These are phyloP conservation scores for Hemiscyllium ocellatum DNA, from an alignment of 2,113 vertebrate genomes.

Conservation along the genomic window DNA sequence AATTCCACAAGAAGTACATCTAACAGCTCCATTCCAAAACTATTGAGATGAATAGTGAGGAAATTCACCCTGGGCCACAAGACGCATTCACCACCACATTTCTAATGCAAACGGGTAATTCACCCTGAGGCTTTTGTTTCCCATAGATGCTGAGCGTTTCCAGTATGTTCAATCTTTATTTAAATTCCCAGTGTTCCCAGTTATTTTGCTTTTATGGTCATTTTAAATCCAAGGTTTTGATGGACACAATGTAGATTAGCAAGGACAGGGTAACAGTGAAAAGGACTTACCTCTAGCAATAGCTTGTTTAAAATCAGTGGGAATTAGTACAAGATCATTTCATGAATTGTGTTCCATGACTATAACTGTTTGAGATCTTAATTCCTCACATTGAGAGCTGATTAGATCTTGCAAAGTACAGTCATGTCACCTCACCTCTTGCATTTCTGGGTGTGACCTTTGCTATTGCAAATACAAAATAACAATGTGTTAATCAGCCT, in stretches of 20 bases:
- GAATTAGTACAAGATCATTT: neutral
- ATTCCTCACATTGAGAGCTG: neutral
- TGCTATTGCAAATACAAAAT: neutral
- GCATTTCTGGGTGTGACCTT: neutral
- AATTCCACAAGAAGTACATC: too few relatives aligned
- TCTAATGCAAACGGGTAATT: too few relatives aligned
- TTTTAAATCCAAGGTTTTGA: neutral
- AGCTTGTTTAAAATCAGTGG: neutral
- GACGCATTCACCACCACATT: too few relatives aligned
- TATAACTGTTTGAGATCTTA: neutral
- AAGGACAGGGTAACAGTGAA: neutral
- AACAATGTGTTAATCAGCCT: neutral
- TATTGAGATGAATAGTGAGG: too few relatives aligned
- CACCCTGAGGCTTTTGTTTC: too few relatives aligned
- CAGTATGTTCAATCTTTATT: neutral
- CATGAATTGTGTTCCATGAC: neutral
- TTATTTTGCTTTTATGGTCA: neutral
- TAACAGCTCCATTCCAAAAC: too few relatives aligned
- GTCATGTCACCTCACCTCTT: neutral
- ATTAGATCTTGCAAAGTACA: neutral
- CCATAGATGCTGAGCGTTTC: neutral
- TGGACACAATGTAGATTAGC: neutral
- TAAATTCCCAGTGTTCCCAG: neutral
- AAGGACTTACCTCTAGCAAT: neutral
- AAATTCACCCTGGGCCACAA: too few relatives aligned